phyloP scores from a whole-genome alignment of 2,888 invertebrate species.

The Coelinius sp. region DNA sequence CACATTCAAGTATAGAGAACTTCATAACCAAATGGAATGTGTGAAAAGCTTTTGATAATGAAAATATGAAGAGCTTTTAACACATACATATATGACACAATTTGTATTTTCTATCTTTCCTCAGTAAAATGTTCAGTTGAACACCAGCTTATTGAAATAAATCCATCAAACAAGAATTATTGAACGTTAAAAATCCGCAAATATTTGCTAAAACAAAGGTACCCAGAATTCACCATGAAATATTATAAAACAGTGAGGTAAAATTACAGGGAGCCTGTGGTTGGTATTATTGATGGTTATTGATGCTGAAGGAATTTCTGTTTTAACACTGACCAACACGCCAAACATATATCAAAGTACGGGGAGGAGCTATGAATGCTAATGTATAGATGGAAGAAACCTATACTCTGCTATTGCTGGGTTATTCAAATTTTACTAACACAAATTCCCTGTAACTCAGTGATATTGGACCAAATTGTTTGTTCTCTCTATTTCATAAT shows the following conservation, averaged over 20 bases:
- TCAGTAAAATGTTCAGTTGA: neutral
- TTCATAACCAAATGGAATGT: neutral
- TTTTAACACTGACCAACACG: neutral
- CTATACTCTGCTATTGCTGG: neutral
- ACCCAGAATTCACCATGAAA: neutral
- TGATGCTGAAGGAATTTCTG: constrained; percentile 5
- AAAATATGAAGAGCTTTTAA: neutral
- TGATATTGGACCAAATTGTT: no score
- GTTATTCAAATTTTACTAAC: neutral
- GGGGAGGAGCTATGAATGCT: constrained; percentile 1
- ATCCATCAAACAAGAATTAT: neutral
- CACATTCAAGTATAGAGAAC: neutral
- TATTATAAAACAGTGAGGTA: neutral
- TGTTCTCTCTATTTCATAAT: no score
- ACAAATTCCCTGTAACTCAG: neutral
- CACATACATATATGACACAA: neutral
- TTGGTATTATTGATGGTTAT: constrained; percentile 2
- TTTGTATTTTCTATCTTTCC: neutral
- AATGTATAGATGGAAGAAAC: neutral
- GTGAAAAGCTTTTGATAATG: neutral
- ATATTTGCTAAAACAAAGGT: neutral
- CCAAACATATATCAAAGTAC: neutral
- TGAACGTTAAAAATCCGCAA: neutral
- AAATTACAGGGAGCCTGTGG: constrained; percentile 4
- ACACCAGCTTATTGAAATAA: neutral